phyloP scores from a whole-genome alignment of 2,888 invertebrate species.

The Tachina grossa region DNA sequence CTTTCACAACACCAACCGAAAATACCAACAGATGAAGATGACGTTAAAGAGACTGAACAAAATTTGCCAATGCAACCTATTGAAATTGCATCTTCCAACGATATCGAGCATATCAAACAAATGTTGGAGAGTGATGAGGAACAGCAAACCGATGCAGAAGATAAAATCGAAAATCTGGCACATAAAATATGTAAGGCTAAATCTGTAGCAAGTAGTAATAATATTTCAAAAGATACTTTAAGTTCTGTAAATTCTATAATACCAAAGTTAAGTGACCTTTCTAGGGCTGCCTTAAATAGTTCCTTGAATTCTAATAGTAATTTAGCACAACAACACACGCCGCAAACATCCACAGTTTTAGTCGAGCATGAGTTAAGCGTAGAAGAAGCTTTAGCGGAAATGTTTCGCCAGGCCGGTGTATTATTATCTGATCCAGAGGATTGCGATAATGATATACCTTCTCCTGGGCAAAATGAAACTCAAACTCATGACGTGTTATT shows the following conservation, averaged over 20 bases:
- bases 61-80: slow-evolving; percentile 13
- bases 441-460: slow-evolving; percentile 69
- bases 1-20: slow-evolving; percentile 73
- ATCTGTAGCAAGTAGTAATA: slow-evolving; percentile 53
- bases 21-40: background rate
- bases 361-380: slow-evolving; percentile 78
- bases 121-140: slow-evolving; percentile 78
- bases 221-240: slow-evolving; percentile 55
- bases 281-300: slow-evolving; percentile 83
- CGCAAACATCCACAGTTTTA: slow-evolving; percentile 27
- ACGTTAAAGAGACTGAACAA: slow-evolving; percentile 41
- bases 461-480: slow-evolving; percentile 60
- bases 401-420: slow-evolving; percentile 79
- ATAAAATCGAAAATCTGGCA: background rate
- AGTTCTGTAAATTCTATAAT: slow-evolving; percentile 71
- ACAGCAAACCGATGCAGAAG: slow-evolving; percentile 63
- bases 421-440: slow-evolving; percentile 76
- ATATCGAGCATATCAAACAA: slow-evolving; percentile 79
- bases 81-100: slow-evolving; percentile 68
- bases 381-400: slow-evolving; percentile 80
- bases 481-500: slow-evolving; percentile 79
- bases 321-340: slow-evolving; percentile 38
- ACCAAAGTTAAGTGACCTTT: slow-evolving; percentile 83
- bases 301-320: slow-evolving; percentile 76
- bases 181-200: slow-evolving; percentile 31